Base-by-base conservation (phyloP, 1,140 invertebrate genomes). In the Drosophila arizonae region DNA sequence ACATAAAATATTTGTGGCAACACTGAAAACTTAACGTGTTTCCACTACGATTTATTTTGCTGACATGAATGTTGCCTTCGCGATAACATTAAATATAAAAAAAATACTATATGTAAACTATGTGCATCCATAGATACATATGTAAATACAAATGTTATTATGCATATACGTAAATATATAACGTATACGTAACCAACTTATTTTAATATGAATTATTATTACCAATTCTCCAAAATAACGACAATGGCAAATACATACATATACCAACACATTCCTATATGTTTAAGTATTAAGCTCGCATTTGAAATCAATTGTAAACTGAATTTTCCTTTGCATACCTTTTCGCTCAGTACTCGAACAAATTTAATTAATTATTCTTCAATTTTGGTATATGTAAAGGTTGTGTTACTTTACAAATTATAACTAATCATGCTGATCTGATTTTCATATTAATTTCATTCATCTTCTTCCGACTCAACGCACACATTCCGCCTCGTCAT, bases 391-490 rank as follows among this genome's bases (percentile, higher is more conserved):
- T 43, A 41, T 43, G 54, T 57, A 67, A 52, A 52, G 60, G 67
- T 62, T 81, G 76, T 68, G 72, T 60, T 74, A 61, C 41, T 55
- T 52, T 70, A 81, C 70, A 86, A 90, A 90, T 90, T 90, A 76
- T 73, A 79, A 54, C 84, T 77, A 80, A 90, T 90, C 86, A 90
- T 85, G 86, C 81, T 82, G 82, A 90, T 90, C 86, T 82, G 86
- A 87, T 90, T 90, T 64, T 76, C 74, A 76, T 58, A 81, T 77
- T 66, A 60, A 55, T 58, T 70, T 66, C 71, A 79, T 86, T 85
- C 77, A 81, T 72, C 61, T 75, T 76, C 72, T 62, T 54, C 65
- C 69, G 46, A 64, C 54, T 51, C 45, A 45, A 33, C 63, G 21
- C 43, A 43, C 41, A 52, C 50, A 55, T 76, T 79, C 50, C 50